phyloP scores from a whole-genome alignment of 2,113 vertebrate species.

The Daphoenositta chrysoptera region DNA sequence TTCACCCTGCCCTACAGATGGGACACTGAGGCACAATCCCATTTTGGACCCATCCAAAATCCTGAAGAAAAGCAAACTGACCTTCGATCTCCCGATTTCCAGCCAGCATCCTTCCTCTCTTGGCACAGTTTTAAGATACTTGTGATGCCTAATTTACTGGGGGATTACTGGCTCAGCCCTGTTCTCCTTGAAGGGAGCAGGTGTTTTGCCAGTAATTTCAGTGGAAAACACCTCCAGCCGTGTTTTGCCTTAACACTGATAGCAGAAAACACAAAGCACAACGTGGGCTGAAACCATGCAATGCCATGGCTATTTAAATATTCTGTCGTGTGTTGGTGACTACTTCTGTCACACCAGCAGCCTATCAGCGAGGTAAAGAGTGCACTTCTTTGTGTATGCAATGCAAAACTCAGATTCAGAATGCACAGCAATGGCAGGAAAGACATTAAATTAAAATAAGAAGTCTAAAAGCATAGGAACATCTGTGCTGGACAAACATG shows the following conservation, averaged over 20 bases:
- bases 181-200: not conserved
- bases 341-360: not conserved
- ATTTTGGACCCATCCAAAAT: not conserved
- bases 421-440: not conserved
- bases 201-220: not conserved
- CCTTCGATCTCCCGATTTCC: not conserved
- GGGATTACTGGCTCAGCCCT: not conserved
- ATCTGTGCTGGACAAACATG: not conserved
- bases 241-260: not conserved
- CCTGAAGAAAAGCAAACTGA: not conserved
- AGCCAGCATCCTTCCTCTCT: not conserved
- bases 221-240: not conserved
- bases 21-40: not conserved
- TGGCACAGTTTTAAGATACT: not conserved
- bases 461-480: not conserved
- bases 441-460: not conserved
- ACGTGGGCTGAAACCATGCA: not conserved
- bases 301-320: not conserved
- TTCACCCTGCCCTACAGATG: not conserved
- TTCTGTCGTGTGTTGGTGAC: not conserved
- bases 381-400: not conserved
- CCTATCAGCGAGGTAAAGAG: not conserved
- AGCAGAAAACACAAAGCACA: not conserved
- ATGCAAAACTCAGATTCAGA: not conserved
- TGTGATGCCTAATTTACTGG: not conserved